These are phyloP conservation scores for Cryptoblepharus egeriae DNA, from an alignment of 2,797 vertebrate species.

Conservation along the genomic window DNA sequence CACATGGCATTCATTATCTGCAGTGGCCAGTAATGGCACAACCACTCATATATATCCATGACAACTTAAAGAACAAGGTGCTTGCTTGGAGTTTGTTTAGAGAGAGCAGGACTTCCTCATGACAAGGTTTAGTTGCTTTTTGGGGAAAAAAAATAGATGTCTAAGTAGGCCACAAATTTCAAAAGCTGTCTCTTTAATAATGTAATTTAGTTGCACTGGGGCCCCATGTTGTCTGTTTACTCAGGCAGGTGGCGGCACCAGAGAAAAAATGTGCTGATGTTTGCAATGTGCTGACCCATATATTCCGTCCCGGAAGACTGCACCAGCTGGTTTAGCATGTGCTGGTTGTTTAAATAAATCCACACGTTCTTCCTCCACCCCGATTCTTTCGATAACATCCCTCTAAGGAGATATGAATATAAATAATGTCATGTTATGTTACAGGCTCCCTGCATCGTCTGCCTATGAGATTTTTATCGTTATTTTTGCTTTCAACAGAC, in stretches of 20 bases:
- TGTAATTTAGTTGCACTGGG: slow-evolving; percentile 73
- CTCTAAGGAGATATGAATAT: slow-evolving; percentile 55
- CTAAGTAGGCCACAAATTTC: slow-evolving; percentile 60
- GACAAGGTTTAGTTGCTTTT: slow-evolving; percentile 28
- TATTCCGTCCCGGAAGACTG: slow-evolving; percentile 83
- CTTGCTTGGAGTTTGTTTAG: neutral
- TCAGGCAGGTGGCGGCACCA: slow-evolving; percentile 78
- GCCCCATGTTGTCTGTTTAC: slow-evolving; percentile 76
- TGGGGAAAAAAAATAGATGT: slow-evolving; percentile 31
- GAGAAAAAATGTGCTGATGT: slow-evolving; percentile 81
- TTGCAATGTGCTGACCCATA: slow-evolving; percentile 88
- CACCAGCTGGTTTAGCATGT: slow-evolving; percentile 74
- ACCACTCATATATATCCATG: neutral
- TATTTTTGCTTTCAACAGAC: neutral
- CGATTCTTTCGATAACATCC: slow-evolving; percentile 47
- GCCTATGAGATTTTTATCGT: neutral
- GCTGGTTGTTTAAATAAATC: slow-evolving; percentile 69
- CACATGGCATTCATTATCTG: neutral
- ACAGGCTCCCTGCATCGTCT: slow-evolving; percentile 10
- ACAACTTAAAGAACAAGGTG: neutral
- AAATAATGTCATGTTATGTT: slow-evolving; percentile 47
- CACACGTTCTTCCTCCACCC: slow-evolving; percentile 12
- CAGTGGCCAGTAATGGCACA: neutral
- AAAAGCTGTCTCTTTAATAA: slow-evolving; percentile 76
- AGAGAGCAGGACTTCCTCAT: neutral